Base-by-base conservation (phyloP, 2,797 vertebrate genomes). In the Menidia menidia region DNA sequence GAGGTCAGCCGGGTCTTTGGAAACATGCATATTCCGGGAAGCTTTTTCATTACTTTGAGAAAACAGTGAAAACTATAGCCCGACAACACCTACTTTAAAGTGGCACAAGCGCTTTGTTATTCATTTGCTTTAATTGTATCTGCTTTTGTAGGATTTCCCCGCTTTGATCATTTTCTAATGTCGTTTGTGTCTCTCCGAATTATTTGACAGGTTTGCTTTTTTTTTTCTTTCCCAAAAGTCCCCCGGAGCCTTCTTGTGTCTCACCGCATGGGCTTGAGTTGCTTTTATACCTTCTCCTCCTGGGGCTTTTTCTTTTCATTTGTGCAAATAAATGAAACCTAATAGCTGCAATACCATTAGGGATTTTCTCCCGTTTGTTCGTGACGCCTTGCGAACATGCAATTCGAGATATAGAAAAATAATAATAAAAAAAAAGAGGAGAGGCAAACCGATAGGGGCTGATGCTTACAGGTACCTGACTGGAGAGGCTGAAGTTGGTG, bases 381-480 rank as follows among this genome's bases (percentile, higher is more conserved):
- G 43, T 54, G 61, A 61, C 56, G 65, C 77, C 64, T n/a, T n/a
- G 74, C 30, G 75, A 75, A 73, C 76, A 79, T 62, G 47, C 73
- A 62, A 51, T 66, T 52, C 32, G 55, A 63, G 43, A 75, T 43
- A 65, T 4, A 39, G 64, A 53, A 31, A 41, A 61, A 51, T 57
- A 67, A 68, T 42, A 67, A 51, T 57, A 67, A 68, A 39, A 67
- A 25, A 25, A 73, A 79, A 81, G 47, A 86, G 64, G 73, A 84
- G 63, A 84, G 63, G 68, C 81, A 92, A 92, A 91, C 89, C 88
- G 79, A 88, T 80, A 84, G 91, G 88, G 86, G 87, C 62, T 51
- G 96, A 97, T 96, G 97, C 97, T 99, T 99, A 99, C 98, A 98
- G 98, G 98, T 98, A 99, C 97, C 98, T 99, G 98, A 95, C 96